Evolutionary conservation across 2,797 vertebrate species (phyloP), one percentile per base, ranked within the genome.

Genomic region (Pipistrellus pygmaeus): DNA sequence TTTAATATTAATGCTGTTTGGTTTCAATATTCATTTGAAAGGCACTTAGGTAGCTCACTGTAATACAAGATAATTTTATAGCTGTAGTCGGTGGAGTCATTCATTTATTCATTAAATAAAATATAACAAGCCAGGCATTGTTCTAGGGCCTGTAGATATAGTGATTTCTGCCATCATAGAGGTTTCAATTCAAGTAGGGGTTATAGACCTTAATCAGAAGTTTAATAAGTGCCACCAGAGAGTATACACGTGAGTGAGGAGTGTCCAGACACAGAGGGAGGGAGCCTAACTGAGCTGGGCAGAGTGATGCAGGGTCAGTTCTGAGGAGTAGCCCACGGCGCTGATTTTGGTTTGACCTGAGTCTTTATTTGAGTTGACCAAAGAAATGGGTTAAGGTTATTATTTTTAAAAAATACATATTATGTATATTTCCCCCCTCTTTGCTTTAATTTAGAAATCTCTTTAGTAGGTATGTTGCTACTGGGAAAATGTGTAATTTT

Each of bases 291-390:
- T 17, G 48, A 48, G 13, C 71, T 78, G 64, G 69, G 32, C 30
- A 60, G 6, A 17, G 7, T 15, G 64, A n/a, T 62, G 48, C 35
- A 21, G 32, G 32, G 5, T 60, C 17, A 77, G 10, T 89, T 75
- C 57, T 85, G 21, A n/a, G 68, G 66, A 72, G 20, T 38, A 60
- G 62, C 35, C 48, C 76, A 30, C n/a, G 38, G 30, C 38, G 35
- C 9, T 81, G 20, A 9, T 77, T 92, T 78, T 46, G 27, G 30
- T 86, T 94, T 82, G 64, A 62, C 0, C 0, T 68, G 62, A 90
- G 18, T 89, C 76, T 85, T 62, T 85, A 48, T 85, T 30, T 91
- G 55, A 84, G 9, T 91, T 94, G 72, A 90, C 20, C 27, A 64
- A 41, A 95, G 84, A 94, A 92, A 69, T 53, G 51, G 25, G 3